phyloP scores from a whole-genome alignment of 2,888 invertebrate genomes.

The Coenonympha glycerion region DNA sequence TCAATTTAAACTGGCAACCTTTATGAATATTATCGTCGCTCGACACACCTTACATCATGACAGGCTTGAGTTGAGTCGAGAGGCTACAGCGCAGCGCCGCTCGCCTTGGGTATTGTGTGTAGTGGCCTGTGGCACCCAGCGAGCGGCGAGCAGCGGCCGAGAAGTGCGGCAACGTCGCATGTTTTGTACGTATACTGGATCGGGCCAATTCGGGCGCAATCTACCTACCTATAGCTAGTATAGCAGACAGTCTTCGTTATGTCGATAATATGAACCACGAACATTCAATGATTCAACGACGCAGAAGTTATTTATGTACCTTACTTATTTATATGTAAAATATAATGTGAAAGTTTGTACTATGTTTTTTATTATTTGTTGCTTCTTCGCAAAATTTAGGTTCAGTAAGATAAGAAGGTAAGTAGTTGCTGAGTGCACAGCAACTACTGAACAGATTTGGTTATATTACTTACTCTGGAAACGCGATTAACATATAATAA shows the following conservation, averaged over 20 bases:
- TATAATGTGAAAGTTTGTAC: too few relatives aligned
- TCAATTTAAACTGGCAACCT: slow-evolving; percentile 28
- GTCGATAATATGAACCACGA: slow-evolving; percentile 8
- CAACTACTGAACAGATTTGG: too few relatives aligned
- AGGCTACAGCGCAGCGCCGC: slow-evolving; percentile 35
- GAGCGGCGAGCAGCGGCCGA: slow-evolving; percentile 24
- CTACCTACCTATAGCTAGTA: too few relatives aligned
- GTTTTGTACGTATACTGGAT: slow-evolving; percentile 38
- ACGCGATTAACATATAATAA: too few relatives aligned
- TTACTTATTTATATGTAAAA: too few relatives aligned
- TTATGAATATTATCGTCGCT: slow-evolving; percentile 23
- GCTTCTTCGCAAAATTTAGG: too few relatives aligned
- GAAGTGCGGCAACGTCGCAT: slow-evolving; percentile 51
- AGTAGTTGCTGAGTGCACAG: too few relatives aligned
- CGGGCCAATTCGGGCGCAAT: slow-evolving; percentile 27
- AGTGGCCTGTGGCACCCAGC: slow-evolving; percentile 41
- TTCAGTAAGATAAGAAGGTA: too few relatives aligned
- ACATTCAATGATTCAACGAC: slow-evolving; percentile 2
- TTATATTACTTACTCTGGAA: too few relatives aligned
- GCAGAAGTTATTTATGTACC: too few relatives aligned
- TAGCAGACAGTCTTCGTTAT: slow-evolving; percentile 20
- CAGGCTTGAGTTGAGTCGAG: slow-evolving; percentile 1
- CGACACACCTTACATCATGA: slow-evolving; percentile 35
- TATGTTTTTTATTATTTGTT: too few relatives aligned
- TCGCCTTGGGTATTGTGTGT: slow-evolving; percentile 47